Evolutionary conservation across 2,888 invertebrate species (phyloP).

Genomic region (Dicycla oo): DNA sequence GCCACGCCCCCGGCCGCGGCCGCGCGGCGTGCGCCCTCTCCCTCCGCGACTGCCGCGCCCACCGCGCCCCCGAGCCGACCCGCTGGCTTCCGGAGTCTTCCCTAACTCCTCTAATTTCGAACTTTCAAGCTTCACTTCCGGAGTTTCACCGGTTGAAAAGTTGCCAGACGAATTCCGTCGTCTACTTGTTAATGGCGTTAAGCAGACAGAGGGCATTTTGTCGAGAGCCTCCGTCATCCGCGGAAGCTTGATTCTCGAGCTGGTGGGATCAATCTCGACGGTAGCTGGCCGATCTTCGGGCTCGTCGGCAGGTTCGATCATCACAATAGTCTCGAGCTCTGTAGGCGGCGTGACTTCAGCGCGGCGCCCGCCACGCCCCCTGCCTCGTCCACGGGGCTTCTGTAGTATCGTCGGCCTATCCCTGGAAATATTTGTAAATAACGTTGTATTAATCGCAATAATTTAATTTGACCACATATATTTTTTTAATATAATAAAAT

Average conservation of each 20-base stretch:
- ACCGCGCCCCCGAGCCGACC: constrained; percentile 64
- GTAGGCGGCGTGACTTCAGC: constrained; percentile 59
- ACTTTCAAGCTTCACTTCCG: constrained; percentile 73
- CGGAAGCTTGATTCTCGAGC: constrained; percentile 86
- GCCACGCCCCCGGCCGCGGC: constrained; percentile 82
- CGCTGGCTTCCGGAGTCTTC: constrained; percentile 74
- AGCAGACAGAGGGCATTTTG: constrained; percentile 80
- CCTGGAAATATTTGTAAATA: constrained; percentile 70
- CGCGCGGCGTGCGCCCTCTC: constrained; percentile 73
- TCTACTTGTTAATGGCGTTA: constrained; percentile 81
- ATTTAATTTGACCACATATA: background rate
- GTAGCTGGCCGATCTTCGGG: constrained; percentile 43
- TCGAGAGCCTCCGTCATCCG: constrained; percentile 87
- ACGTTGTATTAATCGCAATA: background rate
- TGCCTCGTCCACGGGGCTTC: constrained; percentile 82
- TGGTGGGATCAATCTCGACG: constrained; percentile 82
- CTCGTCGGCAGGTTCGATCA: constrained; percentile 56
- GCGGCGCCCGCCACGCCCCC: constrained; percentile 80
- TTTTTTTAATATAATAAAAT: too few species aligned
- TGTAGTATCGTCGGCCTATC: constrained; percentile 82
- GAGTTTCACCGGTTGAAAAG: constrained; percentile 69
- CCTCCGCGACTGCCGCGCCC: constrained; percentile 71
- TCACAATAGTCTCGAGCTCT: constrained; percentile 59
- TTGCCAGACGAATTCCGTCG: constrained; percentile 74
- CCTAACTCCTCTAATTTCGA: constrained; percentile 74